Evolutionary conservation across 2,888 invertebrate species (phyloP), one percentile per base, ranked within the genome.

Genomic region (Adelognathus sp.): DNA sequence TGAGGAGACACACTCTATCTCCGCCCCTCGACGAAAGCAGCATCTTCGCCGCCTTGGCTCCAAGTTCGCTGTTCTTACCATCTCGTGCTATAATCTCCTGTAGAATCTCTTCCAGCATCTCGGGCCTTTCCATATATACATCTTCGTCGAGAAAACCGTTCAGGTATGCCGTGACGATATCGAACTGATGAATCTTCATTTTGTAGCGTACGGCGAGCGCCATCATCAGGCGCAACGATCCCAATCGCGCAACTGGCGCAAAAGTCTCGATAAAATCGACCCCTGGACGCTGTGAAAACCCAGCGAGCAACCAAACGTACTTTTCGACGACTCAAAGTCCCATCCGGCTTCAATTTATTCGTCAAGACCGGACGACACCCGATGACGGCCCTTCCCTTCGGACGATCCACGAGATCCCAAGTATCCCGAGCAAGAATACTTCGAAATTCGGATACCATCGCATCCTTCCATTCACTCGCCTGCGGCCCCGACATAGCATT

Each of bases 131-230:
- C 80, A 84, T 81, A 1, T 54, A 63, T 6, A 81, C 78, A 6
- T 80, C 64, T 7, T 72, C 74, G 4, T 78, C 79, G 5, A 82
- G 60, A 6, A 46, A 27, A 1, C 83, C 84, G 58, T 83, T 81
- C 6, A 84, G 56, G 27, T 81, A 86, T 3, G 84, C 83, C 11
- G 80, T 82, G 2, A 56, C 56, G 3, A 85, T 66, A 46, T 84
- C 83, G 5, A 83, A 64, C 29, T 85, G 83, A 44, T 71, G 21
- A 4, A 82, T 64, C n/a, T 72, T 33, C 71, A 85, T 58, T 6
- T 58, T 69, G 6, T 46, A 27, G 29, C 73, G 36, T 9, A 58
- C 80, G 14, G 81, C 70, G 14, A 83, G 21, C 2, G 79, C 71
- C 18, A 79, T 24, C 7, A 82, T 9, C 5, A 79, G 18, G 14